Percentiles rank a stretch among this genome's conserved stretches.
Conservation (phyloP, 2,888 invertebrate genomes). For the Macrosiphum euphorbiae region DNA sequence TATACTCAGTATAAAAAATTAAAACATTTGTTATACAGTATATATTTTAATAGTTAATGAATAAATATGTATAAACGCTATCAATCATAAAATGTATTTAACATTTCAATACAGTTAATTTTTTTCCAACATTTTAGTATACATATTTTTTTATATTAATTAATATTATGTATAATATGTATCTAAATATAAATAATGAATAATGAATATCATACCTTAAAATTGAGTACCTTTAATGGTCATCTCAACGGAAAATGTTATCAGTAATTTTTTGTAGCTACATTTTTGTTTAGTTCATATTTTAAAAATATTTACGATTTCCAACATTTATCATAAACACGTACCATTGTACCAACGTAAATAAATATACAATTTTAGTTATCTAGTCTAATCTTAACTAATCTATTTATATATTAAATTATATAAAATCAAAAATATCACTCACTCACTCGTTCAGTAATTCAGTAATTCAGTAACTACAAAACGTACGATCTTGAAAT, state of each 20-base stretch:
- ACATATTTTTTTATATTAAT: not conserved
- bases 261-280: not conserved
- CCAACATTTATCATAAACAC: not conserved
- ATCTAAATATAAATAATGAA: not conserved
- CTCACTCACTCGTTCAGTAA: too few relatives aligned
- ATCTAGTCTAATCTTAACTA: not conserved
- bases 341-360: not conserved
- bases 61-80: not conserved
- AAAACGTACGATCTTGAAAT: too few relatives aligned
- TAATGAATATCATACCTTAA: not conserved
- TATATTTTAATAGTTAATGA: not conserved
- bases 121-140: not conserved
- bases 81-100: not conserved
- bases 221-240: not conserved
- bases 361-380: not conserved
- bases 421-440: too few relatives aligned
- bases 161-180: not conserved
- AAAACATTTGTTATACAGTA: not conserved
- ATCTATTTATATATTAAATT: too few relatives aligned
- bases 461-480: too few relatives aligned
- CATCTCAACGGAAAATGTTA: not conserved
- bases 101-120: not conserved
- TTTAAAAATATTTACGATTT: not conserved
- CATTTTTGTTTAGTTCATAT: not conserved
- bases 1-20: not conserved